phyloP scores from a whole-genome alignment of 2,888 invertebrate species.

The Drosophila algonquin region DNA sequence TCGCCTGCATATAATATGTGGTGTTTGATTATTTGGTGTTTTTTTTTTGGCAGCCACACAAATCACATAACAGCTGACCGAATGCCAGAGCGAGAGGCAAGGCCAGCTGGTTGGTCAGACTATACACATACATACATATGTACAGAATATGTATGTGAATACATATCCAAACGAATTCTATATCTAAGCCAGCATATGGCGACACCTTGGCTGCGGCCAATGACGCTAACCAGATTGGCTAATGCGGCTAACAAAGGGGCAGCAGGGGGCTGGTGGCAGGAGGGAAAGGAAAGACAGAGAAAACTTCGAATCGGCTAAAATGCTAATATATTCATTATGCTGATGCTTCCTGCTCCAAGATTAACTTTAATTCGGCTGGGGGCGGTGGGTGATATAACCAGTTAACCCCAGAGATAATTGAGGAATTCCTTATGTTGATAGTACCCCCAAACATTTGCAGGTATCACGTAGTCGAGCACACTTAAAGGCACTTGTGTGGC shows the following conservation, averaged over 20 bases:
- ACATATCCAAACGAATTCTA: slow-evolving; percentile 8
- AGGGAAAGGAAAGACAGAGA: not conserved
- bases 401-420: not conserved
- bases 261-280: too few species aligned
- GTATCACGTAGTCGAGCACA: slow-evolving; percentile 33
- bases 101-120: slow-evolving; percentile 66
- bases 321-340: slow-evolving; percentile 17
- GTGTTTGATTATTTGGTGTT: slow-evolving; percentile 11
- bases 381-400: not conserved
- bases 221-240: slow-evolving; percentile 44
- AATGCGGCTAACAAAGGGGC: not conserved
- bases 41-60: slow-evolving; percentile 61
- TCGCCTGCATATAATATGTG: not conserved
- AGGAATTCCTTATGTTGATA: not conserved
- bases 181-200: slow-evolving; percentile 7
- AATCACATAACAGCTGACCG: slow-evolving; percentile 73
- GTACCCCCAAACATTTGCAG: not conserved
- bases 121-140: slow-evolving; percentile 8
- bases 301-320: slow-evolving; percentile 21
- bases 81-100: slow-evolving; percentile 70
- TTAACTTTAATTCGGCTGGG: not conserved
- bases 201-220: slow-evolving; percentile 67
- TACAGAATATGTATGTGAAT: slow-evolving; percentile 26
- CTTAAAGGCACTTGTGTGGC: not conserved
- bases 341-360: slow-evolving; percentile 32